Percentiles rank a stretch among this genome's conserved stretches.
These are phyloP conservation scores for Gadopsis bispinosus DNA, from an alignment of 2,797 vertebrate species.

Conservation along the genomic window DNA sequence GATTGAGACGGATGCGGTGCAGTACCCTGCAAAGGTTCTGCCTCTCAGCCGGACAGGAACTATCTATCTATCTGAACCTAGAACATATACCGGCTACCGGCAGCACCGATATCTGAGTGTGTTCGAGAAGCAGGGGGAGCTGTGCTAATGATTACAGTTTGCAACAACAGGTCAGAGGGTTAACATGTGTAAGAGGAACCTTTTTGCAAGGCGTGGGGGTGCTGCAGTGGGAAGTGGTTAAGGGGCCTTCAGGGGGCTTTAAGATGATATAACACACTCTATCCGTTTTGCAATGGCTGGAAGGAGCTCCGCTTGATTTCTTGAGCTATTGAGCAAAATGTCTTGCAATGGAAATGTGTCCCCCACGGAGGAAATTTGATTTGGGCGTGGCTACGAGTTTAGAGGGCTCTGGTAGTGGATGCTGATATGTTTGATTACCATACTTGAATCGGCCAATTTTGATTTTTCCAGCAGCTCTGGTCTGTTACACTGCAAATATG, in stretches of 20 bases:
- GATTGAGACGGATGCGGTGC: too few relatives aligned
- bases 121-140: constrained; percentile 23
- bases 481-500: not conserved
- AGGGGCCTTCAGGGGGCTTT: constrained; percentile 36
- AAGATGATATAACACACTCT: constrained; percentile 32
- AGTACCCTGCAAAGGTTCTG: not conserved
- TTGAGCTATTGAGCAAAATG: not conserved
- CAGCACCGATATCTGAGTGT: constrained; percentile 18
- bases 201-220: constrained; percentile 50
- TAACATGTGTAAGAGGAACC: constrained; percentile 69
- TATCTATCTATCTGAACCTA: not conserved
- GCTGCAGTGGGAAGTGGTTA: constrained; percentile 56
- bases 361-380: not conserved
- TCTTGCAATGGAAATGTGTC: not conserved
- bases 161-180: constrained; percentile 65
- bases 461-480: not conserved
- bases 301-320: constrained; percentile 9
- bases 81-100: not conserved
- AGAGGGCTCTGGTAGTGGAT: not conserved
- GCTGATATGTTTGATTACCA: not conserved
- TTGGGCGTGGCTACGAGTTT: not conserved
- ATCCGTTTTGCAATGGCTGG: constrained; percentile 8
- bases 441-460: not conserved
- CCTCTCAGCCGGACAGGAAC: constrained; percentile 29
- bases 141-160: constrained; percentile 70